These are phyloP conservation scores for Allolobophora icterica DNA, from an alignment of 2,888 invertebrate genomes.

Conservation along the genomic window DNA sequence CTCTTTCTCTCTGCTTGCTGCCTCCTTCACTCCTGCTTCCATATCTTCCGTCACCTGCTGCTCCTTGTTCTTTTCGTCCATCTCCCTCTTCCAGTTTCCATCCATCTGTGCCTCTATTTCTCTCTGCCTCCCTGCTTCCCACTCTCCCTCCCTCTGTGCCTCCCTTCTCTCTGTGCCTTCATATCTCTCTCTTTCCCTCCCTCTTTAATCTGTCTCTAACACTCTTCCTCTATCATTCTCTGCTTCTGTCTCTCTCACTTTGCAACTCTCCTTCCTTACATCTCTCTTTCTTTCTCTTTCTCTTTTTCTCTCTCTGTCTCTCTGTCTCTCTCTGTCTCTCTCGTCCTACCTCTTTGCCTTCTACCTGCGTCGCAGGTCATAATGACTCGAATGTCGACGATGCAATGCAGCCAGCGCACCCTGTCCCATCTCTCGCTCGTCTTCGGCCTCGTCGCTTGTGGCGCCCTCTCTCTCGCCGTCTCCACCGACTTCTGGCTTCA, in stretches of 20 bases:
- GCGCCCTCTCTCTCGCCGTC: conserved; percentile 57
- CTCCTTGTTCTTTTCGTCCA: not conserved
- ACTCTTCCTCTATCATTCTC: not conserved
- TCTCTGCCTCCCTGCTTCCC: not conserved
- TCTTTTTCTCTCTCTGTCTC: not conserved
- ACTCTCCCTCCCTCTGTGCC: not conserved
- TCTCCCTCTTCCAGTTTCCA: not conserved
- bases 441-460: conserved; percentile 56
- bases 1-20: not conserved
- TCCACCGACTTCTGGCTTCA: conserved; percentile 61
- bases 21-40: not conserved
- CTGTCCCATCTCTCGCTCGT: conserved; percentile 55
- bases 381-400: conserved; percentile 32
- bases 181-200: not conserved
- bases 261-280: too few species aligned
- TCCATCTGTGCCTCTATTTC: not conserved
- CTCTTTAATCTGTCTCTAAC: not conserved
- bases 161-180: not conserved
- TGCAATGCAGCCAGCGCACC: conserved; percentile 41
- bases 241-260: not conserved
- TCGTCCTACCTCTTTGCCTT: not conserved
- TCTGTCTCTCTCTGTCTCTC: not conserved
- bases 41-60: not conserved
- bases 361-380: not conserved
- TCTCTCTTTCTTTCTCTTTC: not conserved